Base-by-base conservation (phyloP, 1,140 invertebrate genomes). In the Drosophila murphyi region DNA sequence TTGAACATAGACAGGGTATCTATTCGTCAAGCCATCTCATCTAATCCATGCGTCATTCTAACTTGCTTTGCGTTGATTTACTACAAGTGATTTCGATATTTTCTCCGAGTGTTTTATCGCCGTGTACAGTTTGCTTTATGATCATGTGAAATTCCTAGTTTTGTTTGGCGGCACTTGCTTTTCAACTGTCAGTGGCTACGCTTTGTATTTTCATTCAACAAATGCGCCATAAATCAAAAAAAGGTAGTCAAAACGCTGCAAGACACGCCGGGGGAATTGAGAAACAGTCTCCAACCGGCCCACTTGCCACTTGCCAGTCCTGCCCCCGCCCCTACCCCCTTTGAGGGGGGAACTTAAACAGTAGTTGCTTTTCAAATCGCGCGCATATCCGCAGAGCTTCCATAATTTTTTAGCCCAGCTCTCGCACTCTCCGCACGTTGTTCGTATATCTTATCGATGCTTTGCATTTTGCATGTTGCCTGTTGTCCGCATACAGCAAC, bases 401-500 rank as follows among this genome's bases (percentile, higher is more conserved):
- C 88, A 91, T 91, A 88, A 91, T 91, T 91, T 88, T 37, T 54
- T 45, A 6, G 4, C 34, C 41, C 12, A 6, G 45, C 48, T 59
- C 28, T 61, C 31, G 35, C 34, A 39, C 20, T 51, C 7, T 39
- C 20, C 34, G 43, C 39, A 28, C 45, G 60, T 51, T 56, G 65
- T 51, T 74, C 67, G 82, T 86, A 89, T 89, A 89, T 89, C 85
- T 89, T 89, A 89, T 89, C 85, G 85, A 89, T 89, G 85, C 85
- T 89, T 89, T 89, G 85, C 85, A 90, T 89, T 87, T 89, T 89
- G 83, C 85, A 89, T 89, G 85, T 87, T 88, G 83, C 83, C 83
- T 70, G 72, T 82, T 87, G 82, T 89, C 81, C 78, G 78, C 55
- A 60, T 20, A 74, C 67, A 61, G 39, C 59, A 59, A 54, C 76